Base-by-base conservation (phyloP, 1,140 invertebrate species). In the Lamellibrachia luymesi region DNA sequence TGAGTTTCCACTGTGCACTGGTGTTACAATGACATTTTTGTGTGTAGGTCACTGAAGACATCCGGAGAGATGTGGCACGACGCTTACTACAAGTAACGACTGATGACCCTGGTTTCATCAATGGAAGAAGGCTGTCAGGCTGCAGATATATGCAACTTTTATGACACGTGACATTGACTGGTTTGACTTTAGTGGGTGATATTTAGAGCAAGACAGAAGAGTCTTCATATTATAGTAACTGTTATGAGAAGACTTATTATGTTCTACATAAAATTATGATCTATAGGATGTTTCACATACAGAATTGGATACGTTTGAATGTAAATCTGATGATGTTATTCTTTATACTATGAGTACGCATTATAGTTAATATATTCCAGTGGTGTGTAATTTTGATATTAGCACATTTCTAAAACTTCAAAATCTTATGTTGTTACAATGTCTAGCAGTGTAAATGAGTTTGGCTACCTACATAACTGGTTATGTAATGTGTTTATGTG, bases 21-120 rank as follows among this genome's bases (percentile, higher is more conserved):
- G 38, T 38, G 38, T 38, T 91, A 50, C 2, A 1, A 51, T 10
- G 10, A 91, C 92, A 22, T 52, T 92, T 50, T 4, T 92, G 49
- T 50, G 22, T 91, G 49, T n/a, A 92, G 92, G 27, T 92, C 92
- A 51, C 25, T 92, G 92, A 56, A 92, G 52, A 13, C 50, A 10
- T 92, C 92, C 17, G 92, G 92, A 92, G 51, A 92, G 25, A 38
- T 92, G 92, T 92, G 92, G 92, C 52, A 92, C 27, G 92, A 92
- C 50, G 92, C 92, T 7, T 92, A 92, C 92, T 92, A 51, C 50
- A 92, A 51, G 52, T 92, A 92, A 92, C 1, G 13, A 13, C 13
- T 22, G 25, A 22, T 2, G 13, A 17, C 25, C 64, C 38, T 38
- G 0, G 38, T 38, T 38, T 38, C 13, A 22, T 80, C 64, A 22